These are phyloP conservation scores for Gadus chalcogrammus DNA, from an alignment of 2,113 vertebrate species.

Conservation along the genomic window DNA sequence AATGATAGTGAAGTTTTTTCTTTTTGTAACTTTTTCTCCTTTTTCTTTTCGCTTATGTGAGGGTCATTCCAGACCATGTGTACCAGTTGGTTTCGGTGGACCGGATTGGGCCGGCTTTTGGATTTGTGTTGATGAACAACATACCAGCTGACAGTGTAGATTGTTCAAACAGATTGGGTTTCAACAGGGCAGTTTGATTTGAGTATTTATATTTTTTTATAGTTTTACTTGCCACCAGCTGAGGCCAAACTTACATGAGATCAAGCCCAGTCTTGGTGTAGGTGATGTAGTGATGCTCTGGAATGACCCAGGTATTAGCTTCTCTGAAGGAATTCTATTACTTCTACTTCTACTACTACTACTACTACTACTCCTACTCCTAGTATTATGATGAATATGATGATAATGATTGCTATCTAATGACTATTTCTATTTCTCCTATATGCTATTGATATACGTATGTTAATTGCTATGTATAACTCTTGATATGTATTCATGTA, in stretches of 20 bases:
- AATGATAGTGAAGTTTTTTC: constrained; percentile 62
- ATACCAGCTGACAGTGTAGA: too few species aligned
- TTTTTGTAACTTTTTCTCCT: constrained; percentile 30
- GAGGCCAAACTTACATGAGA: background rate
- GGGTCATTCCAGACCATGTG: constrained; percentile 65
- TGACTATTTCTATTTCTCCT: constrained; percentile 74
- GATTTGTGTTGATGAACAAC: background rate
- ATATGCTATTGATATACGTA: constrained; percentile 81
- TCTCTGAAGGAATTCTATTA: constrained; percentile 70
- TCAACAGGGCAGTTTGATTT: background rate
- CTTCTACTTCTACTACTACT: constrained; percentile 50
- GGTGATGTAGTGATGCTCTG: constrained; percentile 30
- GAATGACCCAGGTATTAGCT: constrained; percentile 69
- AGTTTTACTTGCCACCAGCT: background rate
- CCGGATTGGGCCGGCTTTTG: background rate
- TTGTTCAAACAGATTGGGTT: too few species aligned
- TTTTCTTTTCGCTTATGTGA: constrained; percentile 60
- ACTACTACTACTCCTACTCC: constrained; percentile 50
- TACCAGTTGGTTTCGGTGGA: background rate
- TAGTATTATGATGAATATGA: constrained; percentile 75
- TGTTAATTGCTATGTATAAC: constrained; percentile 80
- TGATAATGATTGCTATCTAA: constrained; percentile 70
- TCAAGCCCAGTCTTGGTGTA: background rate
- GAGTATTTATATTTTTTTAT: background rate
- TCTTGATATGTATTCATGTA: constrained; percentile 78